Percentiles rank a stretch among this genome's conserved stretches.
Conservation (phyloP, 2,888 invertebrate genomes). For the Rhagophthalmus giganteus region DNA sequence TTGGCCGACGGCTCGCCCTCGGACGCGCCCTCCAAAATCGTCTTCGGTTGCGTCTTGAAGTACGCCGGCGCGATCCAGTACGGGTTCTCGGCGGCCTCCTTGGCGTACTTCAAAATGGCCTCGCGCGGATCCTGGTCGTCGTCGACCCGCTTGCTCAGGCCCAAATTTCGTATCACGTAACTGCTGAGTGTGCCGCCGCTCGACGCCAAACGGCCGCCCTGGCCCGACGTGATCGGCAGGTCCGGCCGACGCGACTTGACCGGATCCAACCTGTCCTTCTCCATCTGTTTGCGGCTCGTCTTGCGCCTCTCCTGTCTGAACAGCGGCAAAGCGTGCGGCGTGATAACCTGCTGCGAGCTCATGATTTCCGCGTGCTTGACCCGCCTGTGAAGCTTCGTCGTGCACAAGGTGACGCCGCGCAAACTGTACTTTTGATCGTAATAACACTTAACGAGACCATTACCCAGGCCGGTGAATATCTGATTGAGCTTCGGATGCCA, state of each 20-base stretch:
- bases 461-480: constrained; percentile 88
- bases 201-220: constrained; percentile 91
- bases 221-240: constrained; percentile 84
- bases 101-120: constrained; percentile 91
- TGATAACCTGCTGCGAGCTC: constrained; percentile 90
- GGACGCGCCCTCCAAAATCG: constrained; percentile 70
- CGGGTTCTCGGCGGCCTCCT: constrained; percentile 94
- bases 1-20: constrained; percentile 48
- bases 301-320: constrained; percentile 91
- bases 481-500: constrained; percentile 99
- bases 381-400: constrained; percentile 77
- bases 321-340: constrained; percentile 93
- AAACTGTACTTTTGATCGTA: constrained; percentile 87
- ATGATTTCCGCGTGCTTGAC: constrained; percentile 84
- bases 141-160: constrained; percentile 86
- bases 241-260: constrained; percentile 82
- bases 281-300: constrained; percentile 86
- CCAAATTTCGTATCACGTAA: constrained; percentile 89
- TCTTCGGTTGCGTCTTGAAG: constrained; percentile 82
- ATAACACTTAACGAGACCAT: constrained; percentile 86
- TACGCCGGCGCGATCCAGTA: constrained; percentile 96
- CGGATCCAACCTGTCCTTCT: constrained; percentile 87
- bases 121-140: constrained; percentile 94
- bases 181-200: constrained; percentile 96
- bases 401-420: constrained; percentile 89